Conservation (phyloP, 2,113 vertebrate genomes). For the Archilochus colubris region DNA sequence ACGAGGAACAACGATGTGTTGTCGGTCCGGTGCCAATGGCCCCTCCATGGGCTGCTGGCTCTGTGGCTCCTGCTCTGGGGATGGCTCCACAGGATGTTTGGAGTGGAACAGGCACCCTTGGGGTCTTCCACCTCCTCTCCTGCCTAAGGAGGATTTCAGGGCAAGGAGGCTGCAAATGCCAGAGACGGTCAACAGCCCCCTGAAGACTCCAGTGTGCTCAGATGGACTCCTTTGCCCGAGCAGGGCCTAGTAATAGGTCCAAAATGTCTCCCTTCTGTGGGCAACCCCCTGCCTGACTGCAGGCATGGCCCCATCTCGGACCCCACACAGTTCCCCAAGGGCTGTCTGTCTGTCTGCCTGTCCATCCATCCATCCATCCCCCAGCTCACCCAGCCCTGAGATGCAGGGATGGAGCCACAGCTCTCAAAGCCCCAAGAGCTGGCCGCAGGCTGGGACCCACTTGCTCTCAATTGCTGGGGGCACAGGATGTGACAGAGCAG, state of each 20-base stretch:
- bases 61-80: rapidly evolving
- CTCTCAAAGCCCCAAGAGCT: neutral
- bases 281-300: neutral
- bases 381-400: neutral
- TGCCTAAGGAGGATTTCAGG: rapidly evolving
- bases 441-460: rapidly evolving
- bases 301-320: neutral
- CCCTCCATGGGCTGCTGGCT: neutral
- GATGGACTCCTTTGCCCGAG: neutral
- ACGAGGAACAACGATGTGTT: rapidly evolving
- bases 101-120: neutral
- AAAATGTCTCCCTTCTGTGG: neutral
- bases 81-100: neutral
- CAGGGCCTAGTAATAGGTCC: rapidly evolving
- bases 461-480: rapidly evolving
- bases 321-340: neutral
- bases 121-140: neutral
- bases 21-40: rapidly evolving
- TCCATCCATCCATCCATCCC: neutral
- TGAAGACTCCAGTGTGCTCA: neutral
- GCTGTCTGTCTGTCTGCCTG: neutral
- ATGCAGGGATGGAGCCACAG: rapidly evolving
- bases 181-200: neutral
- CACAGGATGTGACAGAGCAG: neutral
- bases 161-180: neutral